Evolutionary conservation across 1,140 invertebrate species (phyloP), one percentile per base, ranked within the genome.

Genomic region (Dufourea novaeangliae): DNA sequence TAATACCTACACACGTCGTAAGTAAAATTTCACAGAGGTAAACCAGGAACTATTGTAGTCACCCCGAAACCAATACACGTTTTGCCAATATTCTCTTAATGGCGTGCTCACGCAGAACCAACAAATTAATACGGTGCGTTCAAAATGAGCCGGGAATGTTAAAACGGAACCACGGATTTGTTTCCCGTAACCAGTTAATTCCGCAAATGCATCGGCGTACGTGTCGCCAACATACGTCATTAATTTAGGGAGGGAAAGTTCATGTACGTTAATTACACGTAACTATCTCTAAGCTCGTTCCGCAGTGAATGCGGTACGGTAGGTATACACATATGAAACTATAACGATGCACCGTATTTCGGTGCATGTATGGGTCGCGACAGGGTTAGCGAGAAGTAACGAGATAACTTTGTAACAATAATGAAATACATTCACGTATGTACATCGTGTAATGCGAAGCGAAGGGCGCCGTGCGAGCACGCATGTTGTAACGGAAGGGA

Each of bases 351-450:
- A 54, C 2, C 25, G 39, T 41, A 34, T 44, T 22, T 17, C n/a
- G 41, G 5, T 14, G 27, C 29, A 10, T 20, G 20, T 22, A 8
- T 32, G 11, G 17, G 11, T 1, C 0, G 14, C 14, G 29, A 8
- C 32, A n/a, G 27, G 29, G n/a, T 27, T n/a, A 17, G 10, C 6
- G 12, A 46, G 46, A 54, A 66, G 25, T 64, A 54, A 66, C 71
- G 37, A 54, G 61, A 66, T 66, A 74, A 74, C 44, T 74, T 74
- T 74, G 34, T 66, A 66, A 69, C 56, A 22, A 32, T 59, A 64
- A 52, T 46, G 59, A 54, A 57, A 67, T 37, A 29, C 10, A 22
- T 54, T 32, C 14, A n/a, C 17, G n/a, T 37, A 34, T 52, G n/a
- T 37, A 34, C 44, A 2, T 12, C 14, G 34, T 4, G 25, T 37